phyloP scores from a whole-genome alignment of 2,113 vertebrate species.

The Raja brachyura region DNA sequence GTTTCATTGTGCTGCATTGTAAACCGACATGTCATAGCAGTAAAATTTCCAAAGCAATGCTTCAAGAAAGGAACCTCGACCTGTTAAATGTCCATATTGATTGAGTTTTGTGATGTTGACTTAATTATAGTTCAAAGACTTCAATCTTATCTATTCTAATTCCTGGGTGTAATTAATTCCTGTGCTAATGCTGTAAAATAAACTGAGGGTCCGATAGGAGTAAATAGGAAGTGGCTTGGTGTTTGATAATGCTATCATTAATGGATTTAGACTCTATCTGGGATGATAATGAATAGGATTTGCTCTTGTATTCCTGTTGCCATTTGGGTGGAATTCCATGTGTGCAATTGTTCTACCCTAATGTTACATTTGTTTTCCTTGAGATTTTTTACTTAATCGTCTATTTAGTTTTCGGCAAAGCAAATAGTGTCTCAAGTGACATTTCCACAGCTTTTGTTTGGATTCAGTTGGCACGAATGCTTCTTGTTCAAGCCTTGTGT shows the following conservation, averaged over 20 bases:
- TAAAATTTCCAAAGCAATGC: not conserved
- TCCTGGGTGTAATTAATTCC: conserved; percentile 24
- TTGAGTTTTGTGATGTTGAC: conserved; percentile 17
- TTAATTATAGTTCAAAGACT: not conserved
- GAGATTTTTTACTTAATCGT: not conserved
- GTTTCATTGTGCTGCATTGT: not conserved
- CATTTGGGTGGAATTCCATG: not conserved
- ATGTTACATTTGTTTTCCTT: conserved; percentile 6
- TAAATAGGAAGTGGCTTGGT: conserved; percentile 16
- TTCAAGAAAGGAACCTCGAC: not conserved
- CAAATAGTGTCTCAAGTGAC: not conserved
- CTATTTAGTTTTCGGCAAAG: conserved; percentile 15
- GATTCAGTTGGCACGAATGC: not conserved
- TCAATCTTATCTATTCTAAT: not conserved
- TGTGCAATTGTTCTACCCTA: not conserved
- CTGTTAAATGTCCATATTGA: not conserved
- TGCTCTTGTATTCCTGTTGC: not conserved
- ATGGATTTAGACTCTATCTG: not conserved
- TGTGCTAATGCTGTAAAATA: not conserved
- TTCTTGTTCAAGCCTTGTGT: not conserved
- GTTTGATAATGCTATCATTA: conserved; percentile 16
- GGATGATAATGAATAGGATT: conserved; percentile 9
- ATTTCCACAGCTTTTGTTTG: not conserved
- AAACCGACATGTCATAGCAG: not conserved
- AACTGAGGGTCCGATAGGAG: not conserved